Conservation (phyloP, 2,797 vertebrate genomes). For the Prionace glauca region DNA sequence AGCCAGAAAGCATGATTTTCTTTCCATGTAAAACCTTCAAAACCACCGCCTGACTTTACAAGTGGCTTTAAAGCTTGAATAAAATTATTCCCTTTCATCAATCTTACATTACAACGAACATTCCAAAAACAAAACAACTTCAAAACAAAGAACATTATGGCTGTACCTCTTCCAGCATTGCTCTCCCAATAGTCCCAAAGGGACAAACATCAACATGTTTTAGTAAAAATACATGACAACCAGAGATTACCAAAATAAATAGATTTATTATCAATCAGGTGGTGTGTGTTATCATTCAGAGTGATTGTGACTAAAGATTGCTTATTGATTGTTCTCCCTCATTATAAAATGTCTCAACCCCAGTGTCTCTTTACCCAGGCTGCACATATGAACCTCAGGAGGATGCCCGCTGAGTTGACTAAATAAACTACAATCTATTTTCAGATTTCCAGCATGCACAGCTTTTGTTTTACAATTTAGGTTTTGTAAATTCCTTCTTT, state of each 20-base stretch:
- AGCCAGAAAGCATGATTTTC: not conserved
- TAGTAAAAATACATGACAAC: conserved; percentile 4
- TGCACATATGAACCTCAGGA: not conserved
- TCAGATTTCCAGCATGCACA: conserved; percentile 11
- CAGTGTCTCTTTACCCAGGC: not conserved
- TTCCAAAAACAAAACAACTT: not conserved
- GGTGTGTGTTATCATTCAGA: not conserved
- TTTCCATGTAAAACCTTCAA: not conserved
- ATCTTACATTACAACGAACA: not conserved
- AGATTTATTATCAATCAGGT: conserved; percentile 18
- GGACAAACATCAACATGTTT: not conserved
- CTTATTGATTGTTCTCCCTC: conserved; percentile 21
- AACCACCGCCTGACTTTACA: not conserved
- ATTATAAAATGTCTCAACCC: not conserved
- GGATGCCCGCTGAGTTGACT: not conserved
- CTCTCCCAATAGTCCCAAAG: not conserved
- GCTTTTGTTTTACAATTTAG: not conserved
- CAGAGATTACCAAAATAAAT: conserved; percentile 24
- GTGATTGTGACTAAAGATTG: conserved; percentile 27
- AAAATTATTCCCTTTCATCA: not conserved
- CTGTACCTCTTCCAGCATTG: not conserved
- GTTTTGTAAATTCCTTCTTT: not conserved
- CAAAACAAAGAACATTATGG: not conserved
- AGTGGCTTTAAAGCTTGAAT: not conserved
- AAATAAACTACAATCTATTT: conserved; percentile 16